These are phyloP conservation scores for Etheostoma nigrum DNA, from an alignment of 2,797 vertebrate genomes.

Conservation along the genomic window DNA sequence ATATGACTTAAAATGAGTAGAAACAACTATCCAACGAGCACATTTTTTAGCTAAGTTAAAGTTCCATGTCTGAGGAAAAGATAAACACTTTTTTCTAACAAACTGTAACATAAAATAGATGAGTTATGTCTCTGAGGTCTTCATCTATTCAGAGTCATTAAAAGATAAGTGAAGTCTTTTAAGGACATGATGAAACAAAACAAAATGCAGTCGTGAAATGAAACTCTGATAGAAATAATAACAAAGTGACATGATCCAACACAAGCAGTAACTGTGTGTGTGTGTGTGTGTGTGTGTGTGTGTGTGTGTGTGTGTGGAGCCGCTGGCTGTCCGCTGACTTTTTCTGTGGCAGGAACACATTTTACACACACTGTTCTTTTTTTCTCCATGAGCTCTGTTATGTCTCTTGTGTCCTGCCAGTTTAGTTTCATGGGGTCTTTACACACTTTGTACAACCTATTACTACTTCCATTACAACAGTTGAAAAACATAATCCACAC, in stretches of 20 bases:
- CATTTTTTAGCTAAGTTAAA: slow-evolving; percentile 12
- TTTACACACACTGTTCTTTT: background rate
- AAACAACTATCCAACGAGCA: slow-evolving; percentile 23
- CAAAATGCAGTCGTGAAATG: background rate
- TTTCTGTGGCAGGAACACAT: slow-evolving; percentile 36
- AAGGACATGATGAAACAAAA: slow-evolving; percentile 52
- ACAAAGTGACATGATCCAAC: background rate
- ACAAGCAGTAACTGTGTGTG: background rate
- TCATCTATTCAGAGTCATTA: slow-evolving; percentile 24
- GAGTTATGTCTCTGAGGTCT: slow-evolving; percentile 16
- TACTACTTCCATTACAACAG: slow-evolving; percentile 42
- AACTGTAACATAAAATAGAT: slow-evolving; percentile 26
- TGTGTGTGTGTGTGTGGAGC: background rate
- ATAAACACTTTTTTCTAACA: slow-evolving; percentile 17
- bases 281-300: background rate
- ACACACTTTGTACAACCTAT: slow-evolving; percentile 55
- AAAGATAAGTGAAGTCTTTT: slow-evolving; percentile 31
- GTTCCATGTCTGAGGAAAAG: slow-evolving; percentile 23
- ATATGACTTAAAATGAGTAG: slow-evolving; percentile 2
- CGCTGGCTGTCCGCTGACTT: slow-evolving; percentile 8
- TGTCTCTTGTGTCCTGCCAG: background rate
- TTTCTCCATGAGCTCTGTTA: slow-evolving; percentile 1
- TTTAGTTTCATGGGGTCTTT: slow-evolving; percentile 52
- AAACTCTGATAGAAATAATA: background rate
- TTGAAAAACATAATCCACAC: slow-evolving; percentile 41